phyloP scores from a whole-genome alignment of 2,888 invertebrate genomes.

The Harpagoxenus sublaevis region DNA sequence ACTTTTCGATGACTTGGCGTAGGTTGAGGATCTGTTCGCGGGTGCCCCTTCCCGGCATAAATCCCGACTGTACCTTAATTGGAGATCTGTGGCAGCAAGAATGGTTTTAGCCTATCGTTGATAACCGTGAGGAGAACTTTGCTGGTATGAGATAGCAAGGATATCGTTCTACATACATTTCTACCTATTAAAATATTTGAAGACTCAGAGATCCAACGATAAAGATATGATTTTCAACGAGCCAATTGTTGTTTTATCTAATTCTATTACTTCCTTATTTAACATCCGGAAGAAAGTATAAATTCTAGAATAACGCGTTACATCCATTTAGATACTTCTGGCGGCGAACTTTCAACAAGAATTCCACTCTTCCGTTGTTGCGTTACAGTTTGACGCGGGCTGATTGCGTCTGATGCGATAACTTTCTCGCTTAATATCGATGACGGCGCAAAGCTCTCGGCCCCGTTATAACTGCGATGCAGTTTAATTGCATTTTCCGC shows the following conservation, averaged over 20 bases:
- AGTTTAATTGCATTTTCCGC: constrained; percentile 44
- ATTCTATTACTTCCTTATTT: background rate
- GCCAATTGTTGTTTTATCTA: background rate
- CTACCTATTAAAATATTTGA: background rate
- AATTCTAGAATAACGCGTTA: background rate
- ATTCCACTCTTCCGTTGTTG: constrained; percentile 29
- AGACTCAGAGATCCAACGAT: background rate
- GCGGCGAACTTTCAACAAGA: constrained; percentile 24
- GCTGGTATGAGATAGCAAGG: too few relatives aligned
- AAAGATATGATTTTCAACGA: background rate
- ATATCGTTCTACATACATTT: too few relatives aligned
- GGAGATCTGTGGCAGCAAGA: too few relatives aligned
- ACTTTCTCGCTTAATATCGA: constrained; percentile 50
- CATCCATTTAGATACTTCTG: background rate
- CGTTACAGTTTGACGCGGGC: constrained; percentile 34
- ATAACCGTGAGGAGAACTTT: too few relatives aligned
- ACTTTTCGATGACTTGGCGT: too few relatives aligned
- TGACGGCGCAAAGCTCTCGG: constrained; percentile 19
- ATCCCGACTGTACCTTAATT: too few relatives aligned
- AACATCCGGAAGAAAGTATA: background rate
- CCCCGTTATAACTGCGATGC: constrained; percentile 19
- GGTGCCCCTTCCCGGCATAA: too few relatives aligned
- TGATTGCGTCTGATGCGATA: constrained; percentile 43
- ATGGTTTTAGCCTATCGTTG: too few relatives aligned
- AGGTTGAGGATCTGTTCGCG: too few relatives aligned